These are phyloP conservation scores for Eumerus sabulonum DNA, from an alignment of 2,888 invertebrate genomes.

Conservation along the genomic window DNA sequence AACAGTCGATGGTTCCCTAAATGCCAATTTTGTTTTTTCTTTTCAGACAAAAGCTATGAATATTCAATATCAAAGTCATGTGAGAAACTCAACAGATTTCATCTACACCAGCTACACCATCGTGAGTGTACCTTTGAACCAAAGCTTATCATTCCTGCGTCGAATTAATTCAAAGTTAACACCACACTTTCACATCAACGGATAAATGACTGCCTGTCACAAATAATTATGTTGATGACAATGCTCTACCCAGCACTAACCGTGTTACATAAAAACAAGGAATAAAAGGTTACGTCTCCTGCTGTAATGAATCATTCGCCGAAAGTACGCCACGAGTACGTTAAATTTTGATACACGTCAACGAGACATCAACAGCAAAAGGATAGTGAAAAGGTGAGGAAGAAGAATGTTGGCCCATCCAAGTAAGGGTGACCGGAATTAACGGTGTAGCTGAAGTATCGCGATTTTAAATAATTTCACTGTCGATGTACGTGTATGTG, in stretches of 20 bases:
- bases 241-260: no score
- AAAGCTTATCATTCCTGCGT: slow-evolving; percentile 24
- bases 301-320: slow-evolving; percentile 20
- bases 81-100: slow-evolving; percentile 19
- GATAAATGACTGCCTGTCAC: slow-evolving; percentile 2
- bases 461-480: neutral
- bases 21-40: neutral
- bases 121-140: slow-evolving; percentile 6
- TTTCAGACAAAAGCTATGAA: slow-evolving; percentile 20
- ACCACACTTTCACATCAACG: slow-evolving; percentile 10
- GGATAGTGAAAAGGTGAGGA: slow-evolving; percentile 1
- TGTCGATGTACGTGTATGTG: slow-evolving; percentile 14
- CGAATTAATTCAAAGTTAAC: slow-evolving; percentile 41
- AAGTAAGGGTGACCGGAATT: neutral
- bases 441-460: neutral
- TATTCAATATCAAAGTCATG: slow-evolving; percentile 30
- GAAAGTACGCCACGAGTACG: slow-evolving; percentile 7
- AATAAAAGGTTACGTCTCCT: neutral
- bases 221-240: slow-evolving; percentile 24
- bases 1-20: no score
- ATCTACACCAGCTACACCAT: slow-evolving; percentile 8
- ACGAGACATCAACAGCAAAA: neutral
- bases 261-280: neutral
- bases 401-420: slow-evolving; percentile 26
- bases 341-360: slow-evolving; percentile 10